Evolutionary conservation across 2,888 invertebrate species (phyloP), one percentile per base, ranked within the genome.

Genomic region (Atherix ibis): DNA sequence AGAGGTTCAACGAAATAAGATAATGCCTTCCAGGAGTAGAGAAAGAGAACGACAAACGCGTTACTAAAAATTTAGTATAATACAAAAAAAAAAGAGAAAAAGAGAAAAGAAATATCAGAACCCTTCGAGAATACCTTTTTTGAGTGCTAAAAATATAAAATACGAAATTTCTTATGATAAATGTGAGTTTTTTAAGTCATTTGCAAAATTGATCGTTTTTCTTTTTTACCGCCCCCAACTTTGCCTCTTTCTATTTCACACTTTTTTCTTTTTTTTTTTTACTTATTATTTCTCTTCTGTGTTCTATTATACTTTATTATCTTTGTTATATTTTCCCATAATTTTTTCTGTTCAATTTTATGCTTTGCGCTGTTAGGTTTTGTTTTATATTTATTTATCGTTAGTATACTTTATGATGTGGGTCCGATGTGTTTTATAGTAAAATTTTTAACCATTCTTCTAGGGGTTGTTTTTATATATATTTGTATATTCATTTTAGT

Each of bases 111-210:
- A n/a, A n/a, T n/a, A n/a, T n/a, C n/a, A 34, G 26, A 30, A 34
- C 27, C 39, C 34, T 36, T 36, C 31, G 33, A 36, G 32, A 22
- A 15, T 32, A 36, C 38, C 35, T 35, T 34, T n/a, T n/a, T n/a
- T 34, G 22, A 18, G 31, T 18, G 14, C 24, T 22, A 13, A 12
- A 37, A 28, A 31, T 37, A 31, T 37, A 25, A 38, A 36, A 33
- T 39, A 36, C 33, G 36, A 39, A 34, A 35, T 32, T 29, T 38
- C 32, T 30, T n/a, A 30, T 14, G 27, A 31, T 30, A 33, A 36
- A 31, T 34, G 31, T 31, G 15, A 31, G n/a, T 34, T 36, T 29
- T 28, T 27, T 31, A 37, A 39, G 34, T 32, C 36, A 35, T 39
- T 34, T 34, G 35, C 34, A 32, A 35, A 39, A 31, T 35, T 18